Conservation (phyloP, 1,140 invertebrate genomes). For the Drosophila albomicans region DNA sequence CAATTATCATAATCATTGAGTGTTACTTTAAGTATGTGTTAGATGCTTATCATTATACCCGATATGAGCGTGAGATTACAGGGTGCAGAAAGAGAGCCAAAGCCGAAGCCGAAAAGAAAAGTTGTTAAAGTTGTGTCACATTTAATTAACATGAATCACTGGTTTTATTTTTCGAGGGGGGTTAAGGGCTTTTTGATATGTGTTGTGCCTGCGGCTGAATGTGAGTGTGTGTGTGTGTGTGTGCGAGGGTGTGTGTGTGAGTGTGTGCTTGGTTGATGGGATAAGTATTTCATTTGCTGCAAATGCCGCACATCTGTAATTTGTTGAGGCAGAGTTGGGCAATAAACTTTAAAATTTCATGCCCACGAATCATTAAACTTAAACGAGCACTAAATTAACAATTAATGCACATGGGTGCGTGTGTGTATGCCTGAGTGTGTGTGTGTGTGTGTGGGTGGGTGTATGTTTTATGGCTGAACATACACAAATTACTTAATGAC, state of each 20-base stretch:
- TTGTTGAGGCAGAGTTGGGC: constrained; percentile 55
- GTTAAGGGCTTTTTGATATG: not conserved
- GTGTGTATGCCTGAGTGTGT: constrained; percentile 3
- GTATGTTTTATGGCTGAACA: constrained; percentile 72
- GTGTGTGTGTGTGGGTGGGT: constrained; percentile 31
- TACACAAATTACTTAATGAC: constrained; percentile 80
- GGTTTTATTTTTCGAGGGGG: constrained; percentile 34
- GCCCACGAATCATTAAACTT: constrained; percentile 77
- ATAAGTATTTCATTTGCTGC: constrained; percentile 24
- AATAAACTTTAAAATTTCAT: constrained; percentile 79
- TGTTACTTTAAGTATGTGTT: not conserved
- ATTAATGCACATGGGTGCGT: constrained; percentile 57
- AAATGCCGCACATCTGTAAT: constrained; percentile 40
- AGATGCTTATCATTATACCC: constrained; percentile 3
- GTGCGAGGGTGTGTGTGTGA: constrained; percentile 5
- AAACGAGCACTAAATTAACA: constrained; percentile 75
- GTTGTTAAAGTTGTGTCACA: constrained; percentile 69
- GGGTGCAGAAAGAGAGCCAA: constrained; percentile 9
- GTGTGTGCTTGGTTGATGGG: not conserved
- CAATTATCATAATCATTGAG: not conserved
- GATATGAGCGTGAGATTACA: not conserved
- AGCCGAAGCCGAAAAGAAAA: constrained; percentile 37
- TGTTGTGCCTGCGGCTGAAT: not conserved
- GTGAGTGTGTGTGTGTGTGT: not conserved
- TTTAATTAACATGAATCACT: constrained; percentile 82